Percentiles rank a stretch among this genome's conserved stretches.
Conservation (phyloP, 2,113 vertebrate species). For the Furnarius figulus region DNA sequence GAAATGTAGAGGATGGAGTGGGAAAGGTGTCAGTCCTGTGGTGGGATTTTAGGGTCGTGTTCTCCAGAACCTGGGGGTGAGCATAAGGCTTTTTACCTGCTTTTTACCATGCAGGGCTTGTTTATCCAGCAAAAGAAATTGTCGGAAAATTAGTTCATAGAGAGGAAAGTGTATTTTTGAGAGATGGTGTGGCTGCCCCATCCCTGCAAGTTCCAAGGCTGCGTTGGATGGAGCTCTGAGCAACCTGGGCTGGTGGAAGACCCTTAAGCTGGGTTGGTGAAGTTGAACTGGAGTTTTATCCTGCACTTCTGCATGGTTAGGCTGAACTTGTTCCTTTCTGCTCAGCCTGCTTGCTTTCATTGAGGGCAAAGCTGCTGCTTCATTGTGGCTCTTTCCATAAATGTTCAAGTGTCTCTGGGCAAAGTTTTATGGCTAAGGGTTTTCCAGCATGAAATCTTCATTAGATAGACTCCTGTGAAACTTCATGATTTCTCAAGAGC, state of each 20-base stretch:
- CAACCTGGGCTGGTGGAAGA: background rate
- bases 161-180: background rate
- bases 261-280: background rate
- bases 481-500: background rate
- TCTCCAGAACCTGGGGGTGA: background rate
- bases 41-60: background rate
- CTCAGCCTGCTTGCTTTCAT: background rate
- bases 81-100: background rate
- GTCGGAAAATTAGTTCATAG: background rate
- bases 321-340: background rate
- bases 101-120: background rate
- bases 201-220: background rate
- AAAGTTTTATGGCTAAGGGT: background rate
- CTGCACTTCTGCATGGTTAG: background rate
- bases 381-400: background rate
- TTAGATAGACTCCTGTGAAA: background rate
- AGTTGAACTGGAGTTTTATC: background rate
- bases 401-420: background rate
- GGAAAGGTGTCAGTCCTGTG: background rate
- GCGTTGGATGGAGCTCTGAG: background rate
- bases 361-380: background rate
- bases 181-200: background rate
- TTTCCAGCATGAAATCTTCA: background rate
- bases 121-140: background rate
- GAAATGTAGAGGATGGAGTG: background rate